phyloP scores from a whole-genome alignment of 2,113 vertebrate species.

The Dinomys branickii region DNA sequence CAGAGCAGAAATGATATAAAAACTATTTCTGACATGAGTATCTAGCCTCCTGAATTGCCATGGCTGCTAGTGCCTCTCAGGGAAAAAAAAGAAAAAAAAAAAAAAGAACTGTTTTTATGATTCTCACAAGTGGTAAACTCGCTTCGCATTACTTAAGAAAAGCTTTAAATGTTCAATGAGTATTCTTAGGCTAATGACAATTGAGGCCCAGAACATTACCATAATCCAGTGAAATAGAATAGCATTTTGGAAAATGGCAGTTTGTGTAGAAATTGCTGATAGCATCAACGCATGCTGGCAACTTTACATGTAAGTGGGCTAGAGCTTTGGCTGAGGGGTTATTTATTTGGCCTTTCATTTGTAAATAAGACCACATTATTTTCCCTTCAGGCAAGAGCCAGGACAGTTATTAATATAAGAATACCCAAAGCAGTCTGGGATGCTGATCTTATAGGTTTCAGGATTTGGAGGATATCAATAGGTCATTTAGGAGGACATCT shows the following conservation, averaged over 20 bases:
- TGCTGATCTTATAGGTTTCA: background rate
- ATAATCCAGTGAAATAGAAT: conserved; percentile 46
- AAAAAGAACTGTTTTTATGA: conserved; percentile 1
- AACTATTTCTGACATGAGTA: conserved; percentile 46
- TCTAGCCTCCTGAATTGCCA: background rate
- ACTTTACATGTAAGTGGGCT: background rate
- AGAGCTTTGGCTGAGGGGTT: background rate
- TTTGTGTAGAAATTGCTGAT: conserved; percentile 54
- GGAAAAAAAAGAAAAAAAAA: background rate
- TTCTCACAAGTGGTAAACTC: conserved; percentile 7
- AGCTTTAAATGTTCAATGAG: conserved; percentile 36
- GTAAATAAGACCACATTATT: background rate
- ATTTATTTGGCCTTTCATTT: conserved; percentile 55
- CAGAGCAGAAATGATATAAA: conserved; percentile 65
- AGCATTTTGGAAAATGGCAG: conserved; percentile 25
- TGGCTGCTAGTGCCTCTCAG: conserved; percentile 28
- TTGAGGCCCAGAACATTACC: conserved; percentile 12
- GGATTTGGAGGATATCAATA: background rate
- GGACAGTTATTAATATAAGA: background rate
- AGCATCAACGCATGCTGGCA: background rate
- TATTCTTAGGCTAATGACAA: conserved; percentile 41
- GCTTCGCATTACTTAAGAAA: conserved; percentile 58
- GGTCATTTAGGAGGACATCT: background rate
- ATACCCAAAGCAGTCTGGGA: background rate
- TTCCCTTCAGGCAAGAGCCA: background rate